These are phyloP conservation scores for Pristiophorus japonicus DNA, from an alignment of 2,113 vertebrate species.

Conservation along the genomic window DNA sequence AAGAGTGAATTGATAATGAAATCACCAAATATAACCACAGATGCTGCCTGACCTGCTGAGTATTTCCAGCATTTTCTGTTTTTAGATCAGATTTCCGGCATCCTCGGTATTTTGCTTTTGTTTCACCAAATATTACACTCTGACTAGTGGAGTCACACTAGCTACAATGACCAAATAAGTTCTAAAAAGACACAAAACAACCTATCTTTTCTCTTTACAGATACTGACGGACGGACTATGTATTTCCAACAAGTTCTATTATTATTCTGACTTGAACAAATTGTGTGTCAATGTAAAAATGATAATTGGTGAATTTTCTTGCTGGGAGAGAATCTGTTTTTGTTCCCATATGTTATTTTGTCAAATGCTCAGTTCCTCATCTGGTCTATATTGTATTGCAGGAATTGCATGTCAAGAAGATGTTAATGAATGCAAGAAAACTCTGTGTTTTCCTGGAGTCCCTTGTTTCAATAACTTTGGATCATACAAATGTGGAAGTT, in stretches of 20 bases:
- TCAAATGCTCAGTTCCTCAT: not conserved
- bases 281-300: not conserved
- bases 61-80: not conserved
- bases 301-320: not conserved
- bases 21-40: not conserved
- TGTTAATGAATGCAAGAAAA: slow-evolving; percentile 61
- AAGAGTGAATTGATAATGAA: not conserved
- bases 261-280: not conserved
- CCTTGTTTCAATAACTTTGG: slow-evolving; percentile 60
- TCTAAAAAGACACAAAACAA: not conserved
- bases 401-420: slow-evolving; percentile 60
- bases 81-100: not conserved
- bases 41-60: not conserved
- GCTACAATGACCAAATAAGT: not conserved
- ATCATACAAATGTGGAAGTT: slow-evolving; percentile 57
- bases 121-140: not conserved
- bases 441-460: slow-evolving; percentile 59
- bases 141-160: not conserved
- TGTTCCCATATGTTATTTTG: slow-evolving; percentile 1
- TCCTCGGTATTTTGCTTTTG: not conserved
- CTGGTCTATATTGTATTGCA: slow-evolving; percentile 44
- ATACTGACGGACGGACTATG: not conserved
- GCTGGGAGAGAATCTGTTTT: not conserved
- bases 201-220: not conserved
- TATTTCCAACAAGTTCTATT: not conserved